Evolutionary conservation across 2,113 vertebrate genomes (phyloP).

Genomic region (Silurus glanis): DNA sequence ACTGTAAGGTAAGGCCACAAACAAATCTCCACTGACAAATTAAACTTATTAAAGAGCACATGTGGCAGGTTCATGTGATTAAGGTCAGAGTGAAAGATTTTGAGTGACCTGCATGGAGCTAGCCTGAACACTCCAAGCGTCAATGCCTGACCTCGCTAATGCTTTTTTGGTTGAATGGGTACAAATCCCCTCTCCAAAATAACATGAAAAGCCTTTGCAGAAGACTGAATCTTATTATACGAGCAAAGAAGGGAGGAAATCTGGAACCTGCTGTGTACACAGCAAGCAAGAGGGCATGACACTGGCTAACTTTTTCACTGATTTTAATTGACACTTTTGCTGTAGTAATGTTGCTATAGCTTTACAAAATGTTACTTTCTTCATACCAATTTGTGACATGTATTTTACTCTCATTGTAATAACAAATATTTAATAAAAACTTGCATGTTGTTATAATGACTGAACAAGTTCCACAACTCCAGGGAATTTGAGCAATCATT

Average conservation of each 20-base stretch:
- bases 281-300: not conserved
- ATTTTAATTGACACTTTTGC: not conserved
- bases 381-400: not conserved
- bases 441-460: not conserved
- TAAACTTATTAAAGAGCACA: not conserved
- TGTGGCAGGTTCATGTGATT: not conserved
- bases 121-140: not conserved
- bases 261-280: not conserved
- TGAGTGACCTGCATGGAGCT: too few species aligned
- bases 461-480: not conserved
- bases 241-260: not conserved
- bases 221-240: not conserved
- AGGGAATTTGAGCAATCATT: not conserved
- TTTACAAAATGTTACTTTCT: not conserved
- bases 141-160: too few species aligned
- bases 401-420: not conserved
- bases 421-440: not conserved
- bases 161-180: not conserved
- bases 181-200: not conserved
- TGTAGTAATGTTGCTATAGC: not conserved
- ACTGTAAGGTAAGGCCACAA: too few species aligned
- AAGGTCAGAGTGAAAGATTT: too few species aligned
- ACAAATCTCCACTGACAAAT: too few species aligned
- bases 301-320: not conserved
- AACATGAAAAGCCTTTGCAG: not conserved